Base-by-base conservation (phyloP, 2,113 vertebrate species). In the Bos indicus region DNA sequence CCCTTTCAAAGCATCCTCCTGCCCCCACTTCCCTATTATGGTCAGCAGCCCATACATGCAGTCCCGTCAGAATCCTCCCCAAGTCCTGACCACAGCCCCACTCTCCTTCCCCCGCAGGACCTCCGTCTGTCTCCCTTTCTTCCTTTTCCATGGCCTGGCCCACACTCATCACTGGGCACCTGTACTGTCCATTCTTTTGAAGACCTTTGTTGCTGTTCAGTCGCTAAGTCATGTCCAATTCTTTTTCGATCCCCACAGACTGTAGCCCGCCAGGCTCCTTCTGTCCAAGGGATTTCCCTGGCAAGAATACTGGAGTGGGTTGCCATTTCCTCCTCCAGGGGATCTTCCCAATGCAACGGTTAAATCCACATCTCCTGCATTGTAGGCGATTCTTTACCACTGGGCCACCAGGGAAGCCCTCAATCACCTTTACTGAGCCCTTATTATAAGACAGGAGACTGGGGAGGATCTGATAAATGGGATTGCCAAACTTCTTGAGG, bases 1-100 rank as follows among this genome's bases (percentile, higher is more conserved):
- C 98, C 92, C 98, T 96, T 98, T 99, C 99, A 95, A 84, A 89
- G 87, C 36, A 64, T 25, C 46, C 48, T 16, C 40, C 10, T 40
- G n/a, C 30, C 33, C 33, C 33, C 57, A 54, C 28, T 97, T 86
- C 33, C 88, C 88, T 74, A 7, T 48, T 36, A 78, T 26, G 74
- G 30, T 26, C 40, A 64, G 86, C 51, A 83, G 46, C 77, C 51
- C 48, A 81, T 12, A 81, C 28, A 28, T 33, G 71, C 19, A 43
- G 51, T 74, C 80, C 54, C 1, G 1, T 57, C 3, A 57, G 77
- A 62, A 67, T n/a, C 56, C 16, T 93, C 83, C 83, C 40, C 16
- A 26, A 54, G 57, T 62, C 26, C 88, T 48, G 59, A 57, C 86
- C 77, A 89, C 26, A 88, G 77, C 40, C 82, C 36, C 3, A 26